Evolutionary conservation across 2,888 invertebrate genomes (phyloP), one percentile per base, ranked within the genome.

Genomic region (Rhamphomyia laevipes): DNA sequence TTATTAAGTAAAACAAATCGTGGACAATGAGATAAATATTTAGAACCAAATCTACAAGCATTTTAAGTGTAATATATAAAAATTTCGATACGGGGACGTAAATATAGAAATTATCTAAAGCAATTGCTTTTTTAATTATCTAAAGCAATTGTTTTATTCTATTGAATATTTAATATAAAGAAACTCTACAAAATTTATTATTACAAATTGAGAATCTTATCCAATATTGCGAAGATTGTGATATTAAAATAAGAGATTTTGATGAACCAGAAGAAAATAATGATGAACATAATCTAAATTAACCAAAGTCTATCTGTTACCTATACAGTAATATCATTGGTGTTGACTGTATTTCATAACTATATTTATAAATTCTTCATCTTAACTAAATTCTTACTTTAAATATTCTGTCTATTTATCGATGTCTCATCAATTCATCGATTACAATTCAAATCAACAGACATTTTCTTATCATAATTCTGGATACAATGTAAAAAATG

Each of bases 161-260:
- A 0, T 72, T 99, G n/a, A 89, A 96, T 63, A 80, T 86, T 33
- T 85, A 82, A 55, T 85, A 94, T 52, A 85, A 90, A 53, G 93
- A 94, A 61, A 90, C 84, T 63, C 75, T 97, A 54, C 78, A 81
- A 31, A 92, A 95, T 65, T 75, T 95, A n/a, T 71, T 93, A 51
- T 57, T 93, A 9, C 87, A 87, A 50, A 89, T 97, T 58, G 96
- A 99, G 68, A 90, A 85, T 66, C 82, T 91, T 13, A 83, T 99
- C 61, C 96, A 97, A 62, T 99, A 84, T 64, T 96, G 96, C 0
- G 99, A 99, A 67, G 95, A 97, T 66, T 78, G 82, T n/a, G 94
- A 95, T 72, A 86, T 91, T 0, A 89, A 83, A 71, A 79, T 81
- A 10, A 77, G 71, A 55, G 91, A 91, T 66, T 88, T 87, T 64